phyloP scores from a whole-genome alignment of 64 coral and sea anemone species.

The Montipora capricornis region DNA sequence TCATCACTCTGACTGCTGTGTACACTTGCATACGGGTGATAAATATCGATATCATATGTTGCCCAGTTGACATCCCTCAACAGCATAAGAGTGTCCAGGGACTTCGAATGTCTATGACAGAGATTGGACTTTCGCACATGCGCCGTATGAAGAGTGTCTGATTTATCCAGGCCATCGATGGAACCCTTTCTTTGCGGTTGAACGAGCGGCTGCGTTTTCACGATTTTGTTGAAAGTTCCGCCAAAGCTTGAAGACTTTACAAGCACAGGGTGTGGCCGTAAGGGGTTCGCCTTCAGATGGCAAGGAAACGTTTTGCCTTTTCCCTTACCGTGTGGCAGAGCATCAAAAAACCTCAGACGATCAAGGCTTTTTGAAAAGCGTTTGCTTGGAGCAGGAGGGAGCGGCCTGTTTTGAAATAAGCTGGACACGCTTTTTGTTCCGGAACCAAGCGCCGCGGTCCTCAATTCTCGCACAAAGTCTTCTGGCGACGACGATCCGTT shows the following conservation, averaged over 20 bases:
- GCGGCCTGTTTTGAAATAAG: conserved; percentile 78
- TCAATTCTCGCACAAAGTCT: background rate
- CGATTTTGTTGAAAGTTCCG: conserved; percentile 72
- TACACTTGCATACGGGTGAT: conserved; percentile 88
- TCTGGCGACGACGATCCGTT: conserved; percentile 15
- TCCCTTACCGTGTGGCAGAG: conserved; percentile 51
- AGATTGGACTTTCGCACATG: conserved; percentile 45
- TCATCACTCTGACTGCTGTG: conserved; percentile 33
- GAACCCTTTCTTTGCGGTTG: conserved; percentile 62
- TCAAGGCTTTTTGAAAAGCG: conserved; percentile 93
- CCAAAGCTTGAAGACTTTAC: conserved; percentile 89
- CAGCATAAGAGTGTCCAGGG: conserved; percentile 86
- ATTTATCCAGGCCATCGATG: conserved; percentile 39
- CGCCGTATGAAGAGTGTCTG: background rate
- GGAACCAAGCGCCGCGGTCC: background rate
- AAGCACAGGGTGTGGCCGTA: conserved; percentile 38
- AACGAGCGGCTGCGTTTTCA: conserved; percentile 6
- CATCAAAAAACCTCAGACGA: conserved; percentile 82
- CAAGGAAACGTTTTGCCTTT: conserved; percentile 28
- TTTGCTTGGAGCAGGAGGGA: conserved; percentile 80
- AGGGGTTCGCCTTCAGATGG: background rate
- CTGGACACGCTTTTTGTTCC: conserved; percentile 80
- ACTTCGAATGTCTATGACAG: conserved; percentile 86
- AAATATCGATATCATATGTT: conserved; percentile 69
- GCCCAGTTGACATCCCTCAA: conserved; percentile 71